phyloP scores from a whole-genome alignment of 2,113 vertebrate species.

The Steatornis caripensis region DNA sequence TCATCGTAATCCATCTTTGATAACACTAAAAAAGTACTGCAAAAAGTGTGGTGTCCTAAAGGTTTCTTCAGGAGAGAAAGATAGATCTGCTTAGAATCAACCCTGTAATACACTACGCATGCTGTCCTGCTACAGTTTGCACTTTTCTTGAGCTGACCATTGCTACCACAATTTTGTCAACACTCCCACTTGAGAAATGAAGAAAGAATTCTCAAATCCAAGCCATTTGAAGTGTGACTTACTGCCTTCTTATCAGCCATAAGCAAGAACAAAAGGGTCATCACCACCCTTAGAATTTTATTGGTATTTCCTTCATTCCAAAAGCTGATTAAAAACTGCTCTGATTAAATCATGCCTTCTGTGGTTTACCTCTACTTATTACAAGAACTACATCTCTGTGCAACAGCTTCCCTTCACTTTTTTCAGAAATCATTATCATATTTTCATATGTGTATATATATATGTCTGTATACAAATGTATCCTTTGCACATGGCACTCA shows the following conservation, averaged over 20 bases:
- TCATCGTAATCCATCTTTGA: neutral
- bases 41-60: neutral
- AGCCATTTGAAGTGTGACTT: neutral
- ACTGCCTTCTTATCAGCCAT: neutral
- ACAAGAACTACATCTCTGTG: neutral
- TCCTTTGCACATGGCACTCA: neutral
- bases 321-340: neutral
- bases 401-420: neutral
- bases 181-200: neutral
- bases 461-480: neutral
- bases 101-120: neutral
- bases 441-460: neutral
- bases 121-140: neutral
- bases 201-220: neutral
- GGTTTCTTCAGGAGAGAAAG: neutral
- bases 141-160: neutral
- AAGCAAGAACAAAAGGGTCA: neutral
- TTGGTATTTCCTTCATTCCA: neutral
- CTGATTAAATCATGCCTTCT: neutral
- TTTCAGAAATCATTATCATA: neutral
- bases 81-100: neutral
- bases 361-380: neutral
- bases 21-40: neutral
- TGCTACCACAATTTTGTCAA: neutral
- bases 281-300: accelerated